Percentiles rank a stretch among this genome's conserved stretches.
phyloP scores from a whole-genome alignment of 2,888 invertebrate species.

The Acanthosepion esculentum region DNA sequence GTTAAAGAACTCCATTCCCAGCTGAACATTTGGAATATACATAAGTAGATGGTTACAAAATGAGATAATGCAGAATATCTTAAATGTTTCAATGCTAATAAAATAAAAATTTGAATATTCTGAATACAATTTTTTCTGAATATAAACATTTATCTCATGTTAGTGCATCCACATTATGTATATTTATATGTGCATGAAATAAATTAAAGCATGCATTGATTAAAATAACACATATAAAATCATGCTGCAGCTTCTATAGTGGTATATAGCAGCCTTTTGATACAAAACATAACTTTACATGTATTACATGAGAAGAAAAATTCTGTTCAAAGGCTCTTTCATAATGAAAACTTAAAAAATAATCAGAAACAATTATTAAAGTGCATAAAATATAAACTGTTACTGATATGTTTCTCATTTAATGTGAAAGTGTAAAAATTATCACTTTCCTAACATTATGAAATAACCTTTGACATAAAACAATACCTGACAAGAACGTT shows the following conservation, averaged over 20 bases:
- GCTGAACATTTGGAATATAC: neutral
- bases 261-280: neutral
- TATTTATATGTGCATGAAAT: neutral
- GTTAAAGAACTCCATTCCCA: neutral
- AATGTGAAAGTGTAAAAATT: neutral
- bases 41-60: neutral
- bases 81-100: neutral
- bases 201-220: neutral
- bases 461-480: neutral
- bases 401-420: conserved; percentile 5
- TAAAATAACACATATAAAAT: neutral
- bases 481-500: conserved; percentile 2
- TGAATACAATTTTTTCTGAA: neutral
- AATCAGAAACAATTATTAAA: neutral
- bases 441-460: neutral
- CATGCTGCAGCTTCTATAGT: neutral
- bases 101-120: neutral
- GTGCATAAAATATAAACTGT: neutral
- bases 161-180: neutral
- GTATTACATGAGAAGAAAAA: neutral
- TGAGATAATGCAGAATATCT: neutral
- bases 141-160: neutral
- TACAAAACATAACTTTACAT: neutral
- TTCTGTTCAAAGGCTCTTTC: neutral
- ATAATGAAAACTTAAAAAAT: neutral